Base-by-base conservation (phyloP, 2,797 vertebrate species). In the Phylloscopus collybita region DNA sequence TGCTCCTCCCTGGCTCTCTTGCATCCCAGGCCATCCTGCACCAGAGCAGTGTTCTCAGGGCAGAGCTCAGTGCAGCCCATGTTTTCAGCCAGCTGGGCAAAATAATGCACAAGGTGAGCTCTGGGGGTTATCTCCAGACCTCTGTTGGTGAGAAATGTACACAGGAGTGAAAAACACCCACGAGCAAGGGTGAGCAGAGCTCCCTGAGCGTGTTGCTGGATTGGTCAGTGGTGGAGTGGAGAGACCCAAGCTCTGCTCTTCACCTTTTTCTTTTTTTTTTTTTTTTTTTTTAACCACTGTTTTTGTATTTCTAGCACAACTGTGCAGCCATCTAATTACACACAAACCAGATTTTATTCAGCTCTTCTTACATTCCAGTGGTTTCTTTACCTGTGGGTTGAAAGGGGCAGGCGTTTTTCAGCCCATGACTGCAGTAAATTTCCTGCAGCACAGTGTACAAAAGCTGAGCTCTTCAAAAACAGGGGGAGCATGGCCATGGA, bases 391-490 rank as follows among this genome's bases (percentile, higher is more conserved):
- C 51, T 86, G 53, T 92, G 62, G 19, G 22, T 73, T 81, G 70
- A 76, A 92, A 56, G 26, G 73, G 51, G 50, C 6, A 9, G 23
- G 30, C 71, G 53, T 70, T 90, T 94, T 94, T 81, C 74, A 86
- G 66, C 38, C 50, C 26, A 1, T 56, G 42, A 17, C 69, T 69
- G 44, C 67, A 50, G 65, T 42, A 71, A 67, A 69, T 62, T 71
- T 95, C 30, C 59, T 80, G 30, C 61, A 79, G 60, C 60, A 84
- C 19, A 19, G 14, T 71, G 20, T 60, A 74, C 70, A 95, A 86
- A 92, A 25, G 45, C 53, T 61, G 76, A 91, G 64, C 50, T 88
- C 78, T 76, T 94, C 16, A 85, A 78, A 90, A 92, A 45, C 38
- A 88, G 71, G 64, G n/a, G 13, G 34, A 34, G 34, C 54, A 92